Percentiles rank a stretch among this genome's conserved stretches.
Conservation (phyloP, 2,113 vertebrate genomes). For the Malurus melanocephalus region DNA sequence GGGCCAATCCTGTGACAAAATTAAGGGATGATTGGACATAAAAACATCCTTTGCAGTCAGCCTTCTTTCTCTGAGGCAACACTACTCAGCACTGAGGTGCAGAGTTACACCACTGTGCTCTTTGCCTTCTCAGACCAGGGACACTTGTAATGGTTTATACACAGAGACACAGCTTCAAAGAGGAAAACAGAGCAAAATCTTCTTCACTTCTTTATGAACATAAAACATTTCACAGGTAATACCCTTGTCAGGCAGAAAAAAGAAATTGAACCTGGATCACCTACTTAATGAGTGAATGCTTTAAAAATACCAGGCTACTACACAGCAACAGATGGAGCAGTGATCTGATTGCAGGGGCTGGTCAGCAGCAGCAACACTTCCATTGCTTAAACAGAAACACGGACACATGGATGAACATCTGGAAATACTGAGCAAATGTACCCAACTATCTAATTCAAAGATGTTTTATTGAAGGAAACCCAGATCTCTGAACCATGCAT, state of each 20-base stretch:
- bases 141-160: background rate
- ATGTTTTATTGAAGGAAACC: background rate
- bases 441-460: background rate
- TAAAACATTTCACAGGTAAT: background rate
- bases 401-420: background rate
- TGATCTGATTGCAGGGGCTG: background rate
- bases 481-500: background rate
- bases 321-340: background rate
- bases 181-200: background rate
- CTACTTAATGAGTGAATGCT: background rate
- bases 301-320: background rate
- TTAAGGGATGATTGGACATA: background rate
- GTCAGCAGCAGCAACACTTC: background rate
- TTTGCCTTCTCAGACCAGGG: background rate
- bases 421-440: background rate
- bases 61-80: background rate
- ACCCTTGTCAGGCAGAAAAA: background rate
- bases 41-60: background rate
- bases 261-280: background rate
- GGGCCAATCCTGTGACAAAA: background rate
- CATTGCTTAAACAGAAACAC: background rate
- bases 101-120: background rate
- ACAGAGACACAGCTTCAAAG: background rate
- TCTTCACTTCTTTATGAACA: background rate
- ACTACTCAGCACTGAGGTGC: background rate